Evolutionary conservation across 2,888 invertebrate species (phyloP).

Genomic region (Eupithecia inturbata): DNA sequence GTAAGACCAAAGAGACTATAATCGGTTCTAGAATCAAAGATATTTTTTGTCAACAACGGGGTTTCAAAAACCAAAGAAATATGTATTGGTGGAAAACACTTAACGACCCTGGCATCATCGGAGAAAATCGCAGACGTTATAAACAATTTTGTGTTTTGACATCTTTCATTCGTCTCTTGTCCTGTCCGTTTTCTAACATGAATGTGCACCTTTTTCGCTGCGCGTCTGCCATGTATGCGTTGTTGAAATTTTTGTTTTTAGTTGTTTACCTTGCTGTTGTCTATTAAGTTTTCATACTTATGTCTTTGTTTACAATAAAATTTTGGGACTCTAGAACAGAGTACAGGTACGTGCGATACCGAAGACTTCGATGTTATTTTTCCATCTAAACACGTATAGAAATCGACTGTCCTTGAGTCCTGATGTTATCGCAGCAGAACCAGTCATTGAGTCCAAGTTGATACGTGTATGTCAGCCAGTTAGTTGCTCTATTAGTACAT

Average conservation of each 20-base stretch:
- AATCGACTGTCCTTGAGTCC: constrained; percentile 26
- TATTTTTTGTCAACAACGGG: neutral
- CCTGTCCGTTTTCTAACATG: neutral
- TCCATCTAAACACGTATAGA: constrained; percentile 9
- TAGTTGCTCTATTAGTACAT: constrained; percentile 29
- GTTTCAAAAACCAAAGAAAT: neutral
- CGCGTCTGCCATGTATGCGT: neutral
- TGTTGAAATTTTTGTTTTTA: neutral
- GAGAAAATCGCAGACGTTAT: neutral
- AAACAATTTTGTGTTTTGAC: neutral
- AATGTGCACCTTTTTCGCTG: neutral
- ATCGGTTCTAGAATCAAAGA: neutral
- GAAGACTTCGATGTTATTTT: neutral
- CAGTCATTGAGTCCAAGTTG: constrained; percentile 33
- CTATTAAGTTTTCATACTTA: no score
- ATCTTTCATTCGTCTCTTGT: neutral
- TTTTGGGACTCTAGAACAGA: neutral
- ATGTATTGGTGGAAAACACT: neutral
- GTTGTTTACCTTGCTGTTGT: neutral
- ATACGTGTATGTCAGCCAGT: constrained; percentile 29
- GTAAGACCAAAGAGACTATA: neutral
- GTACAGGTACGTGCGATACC: neutral
- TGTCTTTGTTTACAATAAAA: neutral
- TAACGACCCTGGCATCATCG: neutral
- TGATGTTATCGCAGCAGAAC: constrained; percentile 30